phyloP scores from a whole-genome alignment of 2,797 vertebrate species.

The Geotrypetes seraphini region DNA sequence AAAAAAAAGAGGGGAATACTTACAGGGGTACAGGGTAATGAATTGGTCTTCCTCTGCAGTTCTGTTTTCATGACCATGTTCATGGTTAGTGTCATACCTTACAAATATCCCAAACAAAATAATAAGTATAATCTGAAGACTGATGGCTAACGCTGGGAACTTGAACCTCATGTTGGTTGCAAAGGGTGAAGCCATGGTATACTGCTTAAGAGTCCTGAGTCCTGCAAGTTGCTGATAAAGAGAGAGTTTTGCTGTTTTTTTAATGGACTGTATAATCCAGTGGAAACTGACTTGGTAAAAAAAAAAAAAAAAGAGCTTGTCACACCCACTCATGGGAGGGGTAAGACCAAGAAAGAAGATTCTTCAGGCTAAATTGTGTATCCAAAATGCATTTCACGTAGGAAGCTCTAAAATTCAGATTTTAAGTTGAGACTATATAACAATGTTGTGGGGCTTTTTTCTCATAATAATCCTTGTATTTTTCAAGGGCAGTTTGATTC shows the following conservation, averaged over 20 bases:
- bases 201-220: not conserved
- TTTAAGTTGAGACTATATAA: no score
- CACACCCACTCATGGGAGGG: constrained; percentile 44
- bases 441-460: no score
- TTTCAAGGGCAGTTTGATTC: no score
- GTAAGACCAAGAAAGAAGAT: not conserved
- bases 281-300: constrained; percentile 45
- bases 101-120: constrained; percentile 72
- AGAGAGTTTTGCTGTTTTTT: constrained; percentile 33
- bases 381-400: not conserved
- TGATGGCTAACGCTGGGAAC: constrained; percentile 73
- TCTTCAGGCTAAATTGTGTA: no score
- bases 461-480: no score
- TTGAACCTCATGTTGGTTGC: constrained; percentile 81
- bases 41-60: not conserved
- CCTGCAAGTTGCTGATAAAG: constrained; percentile 53
- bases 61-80: fast-evolving
- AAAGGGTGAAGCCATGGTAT: constrained; percentile 51
- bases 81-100: constrained; percentile 41
- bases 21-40: constrained; percentile 66
- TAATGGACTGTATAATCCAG: constrained; percentile 39
- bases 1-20: constrained; percentile 60
- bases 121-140: constrained; percentile 70
- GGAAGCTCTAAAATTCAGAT: no score
- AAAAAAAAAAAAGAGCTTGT: constrained; percentile 9